Evolutionary conservation across 2,113 vertebrate genomes (phyloP).

Genomic region (Cepphus grylle): DNA sequence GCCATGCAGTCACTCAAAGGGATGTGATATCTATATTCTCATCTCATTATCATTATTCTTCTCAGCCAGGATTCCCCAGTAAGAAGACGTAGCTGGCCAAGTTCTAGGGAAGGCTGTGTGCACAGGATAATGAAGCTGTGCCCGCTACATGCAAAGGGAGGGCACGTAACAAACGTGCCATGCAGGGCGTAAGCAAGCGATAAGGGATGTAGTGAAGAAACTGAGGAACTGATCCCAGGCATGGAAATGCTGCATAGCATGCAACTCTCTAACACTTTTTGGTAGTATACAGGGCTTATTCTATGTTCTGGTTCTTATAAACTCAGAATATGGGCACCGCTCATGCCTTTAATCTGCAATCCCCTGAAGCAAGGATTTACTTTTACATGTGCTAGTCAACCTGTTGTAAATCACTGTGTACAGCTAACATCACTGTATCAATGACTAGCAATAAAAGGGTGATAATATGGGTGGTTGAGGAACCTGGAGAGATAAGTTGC

Average conservation of each 20-base stretch:
- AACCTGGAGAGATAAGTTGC: not conserved
- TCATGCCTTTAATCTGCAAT: slow-evolving; percentile 1
- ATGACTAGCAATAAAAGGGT: not conserved
- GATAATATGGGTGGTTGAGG: not conserved
- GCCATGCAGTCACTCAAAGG: slow-evolving; percentile 15
- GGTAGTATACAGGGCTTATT: not conserved
- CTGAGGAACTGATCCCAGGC: not conserved
- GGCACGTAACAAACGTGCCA: not conserved
- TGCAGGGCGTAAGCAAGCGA: not conserved
- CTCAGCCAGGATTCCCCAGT: not conserved
- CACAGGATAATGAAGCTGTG: not conserved
- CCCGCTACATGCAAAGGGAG: not conserved
- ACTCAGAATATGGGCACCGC: not conserved
- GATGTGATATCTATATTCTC: slow-evolving; percentile 38
- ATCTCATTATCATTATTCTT: slow-evolving; percentile 45
- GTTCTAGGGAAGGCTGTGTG: not conserved
- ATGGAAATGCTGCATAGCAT: not conserved
- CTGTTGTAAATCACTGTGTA: not conserved
- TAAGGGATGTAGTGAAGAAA: not conserved
- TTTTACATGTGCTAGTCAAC: not conserved
- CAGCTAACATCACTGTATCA: not conserved
- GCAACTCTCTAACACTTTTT: not conserved
- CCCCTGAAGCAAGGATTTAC: not conserved
- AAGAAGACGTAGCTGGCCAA: not conserved
- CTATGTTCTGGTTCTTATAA: not conserved